phyloP scores from a whole-genome alignment of 2,888 invertebrate species.

The Tethea ocularis region DNA sequence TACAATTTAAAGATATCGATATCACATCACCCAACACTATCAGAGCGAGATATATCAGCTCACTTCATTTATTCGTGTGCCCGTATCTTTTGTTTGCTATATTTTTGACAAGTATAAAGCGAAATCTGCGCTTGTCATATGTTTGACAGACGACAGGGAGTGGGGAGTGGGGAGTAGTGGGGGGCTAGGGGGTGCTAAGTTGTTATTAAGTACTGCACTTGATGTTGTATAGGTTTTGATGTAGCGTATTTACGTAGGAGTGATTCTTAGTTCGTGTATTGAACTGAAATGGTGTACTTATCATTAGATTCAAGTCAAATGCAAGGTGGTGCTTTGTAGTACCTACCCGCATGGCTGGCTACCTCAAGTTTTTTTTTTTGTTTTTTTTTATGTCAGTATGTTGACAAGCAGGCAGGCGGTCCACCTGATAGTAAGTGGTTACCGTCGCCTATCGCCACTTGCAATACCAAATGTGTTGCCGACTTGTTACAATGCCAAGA shows the following conservation, averaged over 20 bases:
- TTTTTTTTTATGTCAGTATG: no score
- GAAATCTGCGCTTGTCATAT: slow-evolving; percentile 81
- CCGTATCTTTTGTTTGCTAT: slow-evolving; percentile 83
- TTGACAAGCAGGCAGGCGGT: no score
- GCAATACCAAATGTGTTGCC: no score
- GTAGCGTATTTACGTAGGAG: slow-evolving; percentile 7
- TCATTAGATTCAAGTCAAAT: not conserved
- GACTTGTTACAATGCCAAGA: no score
- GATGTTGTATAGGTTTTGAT: slow-evolving; percentile 52
- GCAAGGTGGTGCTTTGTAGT: no score
- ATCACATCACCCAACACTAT: slow-evolving; percentile 49
- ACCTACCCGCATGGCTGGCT: no score
- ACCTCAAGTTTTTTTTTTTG: no score
- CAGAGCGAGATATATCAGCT: slow-evolving; percentile 77
- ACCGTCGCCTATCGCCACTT: no score
- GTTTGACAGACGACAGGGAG: slow-evolving; percentile 74
- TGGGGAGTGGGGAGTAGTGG: slow-evolving; percentile 24
- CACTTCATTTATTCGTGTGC: slow-evolving; percentile 81
- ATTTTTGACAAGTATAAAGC: slow-evolving; percentile 84
- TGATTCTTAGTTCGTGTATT: slow-evolving; percentile 5
- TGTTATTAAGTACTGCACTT: slow-evolving; percentile 80
- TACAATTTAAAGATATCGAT: slow-evolving; percentile 27
- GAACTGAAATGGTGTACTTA: not conserved
- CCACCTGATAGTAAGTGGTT: no score
- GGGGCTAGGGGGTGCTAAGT: slow-evolving; percentile 66